phyloP scores from a whole-genome alignment of 2,113 vertebrate genomes.

The Mionectes macconnelli region DNA sequence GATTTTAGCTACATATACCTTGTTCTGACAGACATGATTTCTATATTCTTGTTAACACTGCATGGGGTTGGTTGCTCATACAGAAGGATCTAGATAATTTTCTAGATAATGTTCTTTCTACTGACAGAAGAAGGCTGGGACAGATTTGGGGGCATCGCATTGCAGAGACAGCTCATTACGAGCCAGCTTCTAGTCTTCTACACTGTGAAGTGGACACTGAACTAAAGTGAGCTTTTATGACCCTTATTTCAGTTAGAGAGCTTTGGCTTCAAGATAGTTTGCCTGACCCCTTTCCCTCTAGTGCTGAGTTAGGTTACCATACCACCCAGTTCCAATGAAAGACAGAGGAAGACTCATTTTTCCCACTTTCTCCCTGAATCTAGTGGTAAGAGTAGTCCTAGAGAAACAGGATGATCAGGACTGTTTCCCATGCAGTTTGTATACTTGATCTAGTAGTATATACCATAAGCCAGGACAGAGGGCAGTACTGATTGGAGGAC shows the following conservation, averaged over 20 bases:
- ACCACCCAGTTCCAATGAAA: not conserved
- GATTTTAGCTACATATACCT: not conserved
- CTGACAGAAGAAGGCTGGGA: not conserved
- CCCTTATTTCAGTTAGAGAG: not conserved
- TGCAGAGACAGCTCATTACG: not conserved
- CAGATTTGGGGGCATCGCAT: not conserved
- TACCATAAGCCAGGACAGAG: not conserved
- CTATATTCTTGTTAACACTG: not conserved
- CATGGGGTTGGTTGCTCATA: not conserved
- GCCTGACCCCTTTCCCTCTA: not conserved
- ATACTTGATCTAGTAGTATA: not conserved
- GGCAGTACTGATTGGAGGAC: not conserved
- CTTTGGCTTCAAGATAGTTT: not conserved
- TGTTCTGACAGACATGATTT: not conserved
- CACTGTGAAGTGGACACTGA: not conserved
- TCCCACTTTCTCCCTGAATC: not conserved
- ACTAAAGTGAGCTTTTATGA: not conserved
- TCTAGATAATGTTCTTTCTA: not conserved
- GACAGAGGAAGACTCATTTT: not conserved
- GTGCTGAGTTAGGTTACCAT: not conserved
- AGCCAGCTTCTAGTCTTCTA: not conserved
- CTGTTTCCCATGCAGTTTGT: not conserved
- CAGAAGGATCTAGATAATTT: not conserved
- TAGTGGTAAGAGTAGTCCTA: not conserved
- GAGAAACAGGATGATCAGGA: not conserved